These are phyloP conservation scores for Bradypus variegatus DNA, from an alignment of 2,797 vertebrate species.

Conservation along the genomic window DNA sequence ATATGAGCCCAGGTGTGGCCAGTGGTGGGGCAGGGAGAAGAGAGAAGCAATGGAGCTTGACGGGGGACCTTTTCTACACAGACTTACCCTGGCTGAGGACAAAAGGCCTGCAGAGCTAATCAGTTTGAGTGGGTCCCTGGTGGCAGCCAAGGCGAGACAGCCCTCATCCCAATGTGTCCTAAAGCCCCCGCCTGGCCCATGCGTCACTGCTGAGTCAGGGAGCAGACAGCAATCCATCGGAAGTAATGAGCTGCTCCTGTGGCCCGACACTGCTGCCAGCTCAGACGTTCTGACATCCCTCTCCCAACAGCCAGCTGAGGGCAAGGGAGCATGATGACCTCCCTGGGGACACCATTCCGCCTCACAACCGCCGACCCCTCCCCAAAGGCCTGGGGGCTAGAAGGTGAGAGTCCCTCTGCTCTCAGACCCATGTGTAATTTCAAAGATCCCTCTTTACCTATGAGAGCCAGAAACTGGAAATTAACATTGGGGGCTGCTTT, in stretches of 20 bases:
- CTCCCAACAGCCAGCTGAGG: not conserved
- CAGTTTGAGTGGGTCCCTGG: constrained; percentile 58
- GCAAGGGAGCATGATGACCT: not conserved
- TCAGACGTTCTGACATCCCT: not conserved
- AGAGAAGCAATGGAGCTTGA: not conserved
- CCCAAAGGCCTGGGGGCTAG: not conserved
- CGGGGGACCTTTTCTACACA: not conserved
- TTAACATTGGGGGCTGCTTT: not conserved
- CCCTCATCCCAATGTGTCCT: not conserved
- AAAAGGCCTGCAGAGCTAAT: constrained; percentile 59
- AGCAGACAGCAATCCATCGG: constrained; percentile 62
- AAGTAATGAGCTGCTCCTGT: constrained; percentile 47
- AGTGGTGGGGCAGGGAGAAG: fast-evolving
- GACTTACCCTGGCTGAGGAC: constrained; percentile 18
- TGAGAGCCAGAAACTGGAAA: not conserved
- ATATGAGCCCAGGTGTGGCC: not conserved
- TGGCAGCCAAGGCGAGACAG: not conserved
- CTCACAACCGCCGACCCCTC: not conserved
- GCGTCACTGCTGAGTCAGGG: constrained; percentile 64
- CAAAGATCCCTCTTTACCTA: not conserved
- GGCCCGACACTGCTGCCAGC: not conserved
- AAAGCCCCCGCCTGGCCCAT: not conserved
- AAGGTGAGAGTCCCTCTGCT: not conserved
- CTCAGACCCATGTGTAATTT: not conserved
- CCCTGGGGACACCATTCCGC: not conserved